Conservation (phyloP, 2,113 vertebrate genomes). For the Cyanistes caeruleus region DNA sequence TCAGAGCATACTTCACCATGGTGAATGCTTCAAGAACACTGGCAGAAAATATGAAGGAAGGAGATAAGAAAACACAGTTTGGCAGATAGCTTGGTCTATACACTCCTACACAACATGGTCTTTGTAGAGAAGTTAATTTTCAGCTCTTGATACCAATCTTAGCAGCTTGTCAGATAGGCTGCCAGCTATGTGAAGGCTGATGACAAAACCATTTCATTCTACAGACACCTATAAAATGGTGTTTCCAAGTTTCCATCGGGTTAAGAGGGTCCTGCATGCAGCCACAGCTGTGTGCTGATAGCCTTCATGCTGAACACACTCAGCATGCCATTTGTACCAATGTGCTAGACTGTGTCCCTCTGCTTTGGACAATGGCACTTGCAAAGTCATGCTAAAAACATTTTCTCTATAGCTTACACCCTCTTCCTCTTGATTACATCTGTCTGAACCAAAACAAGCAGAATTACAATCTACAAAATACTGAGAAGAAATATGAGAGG, state of each 20-base stretch:
- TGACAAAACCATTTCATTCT: not conserved
- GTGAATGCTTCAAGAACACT: not conserved
- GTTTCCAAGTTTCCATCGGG: not conserved
- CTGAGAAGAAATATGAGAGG: not conserved
- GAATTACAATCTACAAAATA: not conserved
- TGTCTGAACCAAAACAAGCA: not conserved
- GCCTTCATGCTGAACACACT: not conserved
- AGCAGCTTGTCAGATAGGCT: not conserved
- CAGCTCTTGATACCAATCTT: not conserved
- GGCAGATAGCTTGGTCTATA: not conserved
- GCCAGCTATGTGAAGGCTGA: not conserved
- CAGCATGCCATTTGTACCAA: not conserved
- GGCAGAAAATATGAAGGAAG: not conserved
- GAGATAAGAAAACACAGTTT: not conserved
- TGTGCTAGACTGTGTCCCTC: not conserved
- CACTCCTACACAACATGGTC: not conserved
- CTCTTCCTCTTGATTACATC: not conserved
- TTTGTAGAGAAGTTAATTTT: not conserved
- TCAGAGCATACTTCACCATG: not conserved
- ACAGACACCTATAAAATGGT: not conserved
- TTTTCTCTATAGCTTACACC: not conserved
- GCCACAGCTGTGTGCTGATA: not conserved
- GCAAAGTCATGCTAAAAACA: not conserved
- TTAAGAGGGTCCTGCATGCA: not conserved
- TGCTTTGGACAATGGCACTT: not conserved